These are phyloP conservation scores for Semicossyphus pulcher DNA, from an alignment of 2,113 vertebrate genomes.

Conservation along the genomic window DNA sequence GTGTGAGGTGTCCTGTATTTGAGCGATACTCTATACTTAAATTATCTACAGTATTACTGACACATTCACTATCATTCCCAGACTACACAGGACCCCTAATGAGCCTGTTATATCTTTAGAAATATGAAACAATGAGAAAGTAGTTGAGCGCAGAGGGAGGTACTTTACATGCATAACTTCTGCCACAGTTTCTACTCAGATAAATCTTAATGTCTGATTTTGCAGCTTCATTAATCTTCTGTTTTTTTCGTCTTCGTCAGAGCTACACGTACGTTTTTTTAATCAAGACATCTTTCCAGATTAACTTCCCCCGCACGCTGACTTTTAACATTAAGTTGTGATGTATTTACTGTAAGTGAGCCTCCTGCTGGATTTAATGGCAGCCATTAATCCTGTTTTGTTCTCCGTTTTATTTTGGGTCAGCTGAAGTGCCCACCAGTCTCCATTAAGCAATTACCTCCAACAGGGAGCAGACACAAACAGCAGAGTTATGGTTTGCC, in stretches of 20 bases:
- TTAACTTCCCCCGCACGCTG: not conserved
- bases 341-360: constrained; percentile 30
- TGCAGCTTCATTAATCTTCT: too few species aligned
- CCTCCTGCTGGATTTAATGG: constrained; percentile 31
- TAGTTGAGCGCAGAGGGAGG: too few species aligned
- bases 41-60: too few species aligned
- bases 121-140: too few species aligned
- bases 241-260: not conserved
- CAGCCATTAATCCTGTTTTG: constrained; percentile 57
- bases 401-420: constrained; percentile 45
- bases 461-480: constrained; percentile 36
- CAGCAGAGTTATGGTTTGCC: constrained; percentile 45
- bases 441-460: constrained; percentile 47
- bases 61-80: too few species aligned
- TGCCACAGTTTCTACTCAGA: not conserved
- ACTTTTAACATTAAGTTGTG: constrained; percentile 21
- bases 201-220: too few species aligned
- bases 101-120: too few species aligned
- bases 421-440: constrained; percentile 27
- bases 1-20: too few species aligned
- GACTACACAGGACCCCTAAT: too few species aligned
- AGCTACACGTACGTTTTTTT: not conserved
- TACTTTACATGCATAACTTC: too few species aligned
- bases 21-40: too few species aligned
- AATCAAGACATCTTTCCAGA: not conserved